phyloP scores from a whole-genome alignment of 2,797 vertebrate genomes.

The Momotus momota region DNA sequence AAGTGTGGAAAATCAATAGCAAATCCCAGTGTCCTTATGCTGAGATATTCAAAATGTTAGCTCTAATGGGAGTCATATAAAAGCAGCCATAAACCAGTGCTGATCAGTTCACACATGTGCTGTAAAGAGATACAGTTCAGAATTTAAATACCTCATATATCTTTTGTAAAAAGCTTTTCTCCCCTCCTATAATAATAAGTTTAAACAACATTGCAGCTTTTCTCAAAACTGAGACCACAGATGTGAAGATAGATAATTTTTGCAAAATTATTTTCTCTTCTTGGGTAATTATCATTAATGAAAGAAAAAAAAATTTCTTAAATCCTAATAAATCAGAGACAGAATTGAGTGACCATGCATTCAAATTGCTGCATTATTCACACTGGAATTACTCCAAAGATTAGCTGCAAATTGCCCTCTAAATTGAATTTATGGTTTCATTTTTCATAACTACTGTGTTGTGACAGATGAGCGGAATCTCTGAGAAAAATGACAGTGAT shows the following conservation, averaged over 20 bases:
- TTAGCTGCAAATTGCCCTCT: constrained; percentile 86
- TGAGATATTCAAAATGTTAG: constrained; percentile 80
- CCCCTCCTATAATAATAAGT: constrained; percentile 39
- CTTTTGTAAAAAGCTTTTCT: constrained; percentile 64
- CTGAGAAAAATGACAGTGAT: constrained; percentile 79
- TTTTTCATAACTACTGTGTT: constrained; percentile 84
- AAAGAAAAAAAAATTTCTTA: constrained; percentile 77
- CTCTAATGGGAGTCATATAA: constrained; percentile 72
- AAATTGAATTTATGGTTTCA: constrained; percentile 87
- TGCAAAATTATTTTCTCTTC: constrained; percentile 79
- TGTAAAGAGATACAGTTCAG: constrained; percentile 72
- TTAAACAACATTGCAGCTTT: constrained; percentile 68
- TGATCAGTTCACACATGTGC: constrained; percentile 73
- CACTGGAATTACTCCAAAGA: constrained; percentile 86
- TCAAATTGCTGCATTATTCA: constrained; percentile 86
- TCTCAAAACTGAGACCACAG: constrained; percentile 64
- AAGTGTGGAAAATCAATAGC: constrained; percentile 78
- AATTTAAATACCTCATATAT: constrained; percentile 73
- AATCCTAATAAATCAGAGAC: constrained; percentile 82
- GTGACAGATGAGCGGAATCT: constrained; percentile 80
- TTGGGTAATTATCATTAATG: constrained; percentile 83
- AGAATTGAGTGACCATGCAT: constrained; percentile 84
- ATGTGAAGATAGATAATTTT: constrained; percentile 72
- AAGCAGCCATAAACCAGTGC: constrained; percentile 64
- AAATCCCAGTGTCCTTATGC: constrained; percentile 76